Base-by-base conservation (phyloP, 37 sponge, comb jelly and placozoan genomes). In the Lycopodina hypogea region DNA sequence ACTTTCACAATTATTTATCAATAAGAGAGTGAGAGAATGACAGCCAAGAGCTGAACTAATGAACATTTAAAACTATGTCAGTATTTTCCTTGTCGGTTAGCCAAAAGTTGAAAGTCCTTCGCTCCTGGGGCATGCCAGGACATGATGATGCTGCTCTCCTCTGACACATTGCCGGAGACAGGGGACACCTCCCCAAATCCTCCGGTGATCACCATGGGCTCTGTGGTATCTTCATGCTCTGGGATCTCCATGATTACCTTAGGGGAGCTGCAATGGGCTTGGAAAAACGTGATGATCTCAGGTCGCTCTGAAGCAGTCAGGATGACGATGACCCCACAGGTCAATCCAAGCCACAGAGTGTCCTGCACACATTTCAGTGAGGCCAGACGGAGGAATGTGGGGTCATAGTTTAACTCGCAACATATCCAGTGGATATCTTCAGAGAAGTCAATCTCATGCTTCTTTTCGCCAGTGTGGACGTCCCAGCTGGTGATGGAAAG, bases 311-410 rank as follows among this genome's bases (percentile, higher is more conserved):
- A 52, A 1, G 78, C 86, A n/a, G 81, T 72, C 30, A 92, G 66
- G 34, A 92, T 63, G 30, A 84, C 82, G 21, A 92, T 83, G 24
- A 81, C 77, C 0, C 93, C 93, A 60, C 66, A 80, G 23, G 70
- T 68, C 21, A 92, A 74, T 0, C 89, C 88, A 33, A 92, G 30
- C 93, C 93, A 92, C 29, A 92, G 74, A 0, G 84, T 84, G 68
- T 92, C 89, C 12, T 73, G 34, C 61, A 55, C 60, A 38, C 79
- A 81, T 22, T 75, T 69, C 33, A 88, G 68, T 0, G 89, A 92
- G 45, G 80, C 72, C 33, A 92, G 56, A 23, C 93, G 78, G 1
- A 81, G 56, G 71, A 77, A 76, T 2, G 36, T 71, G 14, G 72
- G 74, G 23, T 78, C 71, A 34, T 68, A 55, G 48, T 71, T 73